phyloP scores from a whole-genome alignment of 2,888 invertebrate genomes.

The Drosophila vallismaia region DNA sequence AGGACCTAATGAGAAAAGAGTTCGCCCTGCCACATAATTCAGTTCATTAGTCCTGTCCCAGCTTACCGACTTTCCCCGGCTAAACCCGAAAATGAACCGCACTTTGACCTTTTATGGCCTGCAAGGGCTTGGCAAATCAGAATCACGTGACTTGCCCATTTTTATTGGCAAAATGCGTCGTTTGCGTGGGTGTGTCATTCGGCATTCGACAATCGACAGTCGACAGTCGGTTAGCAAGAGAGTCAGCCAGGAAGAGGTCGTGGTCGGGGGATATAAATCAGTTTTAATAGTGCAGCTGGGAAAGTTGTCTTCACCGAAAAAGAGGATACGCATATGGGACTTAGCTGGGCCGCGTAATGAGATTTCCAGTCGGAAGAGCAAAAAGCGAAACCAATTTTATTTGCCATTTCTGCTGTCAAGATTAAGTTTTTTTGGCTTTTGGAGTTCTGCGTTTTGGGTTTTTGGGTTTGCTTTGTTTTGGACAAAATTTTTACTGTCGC shows the following conservation, averaged over 20 bases:
- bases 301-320: constrained; percentile 48
- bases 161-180: constrained; percentile 47
- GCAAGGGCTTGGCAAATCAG: constrained; percentile 52
- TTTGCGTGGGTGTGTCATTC: constrained; percentile 60
- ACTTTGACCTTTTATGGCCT: constrained; percentile 64
- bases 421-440: constrained; percentile 4
- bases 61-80: constrained; percentile 27
- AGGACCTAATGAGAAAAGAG: constrained; percentile 45
- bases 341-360: constrained; percentile 58
- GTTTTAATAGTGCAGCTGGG: constrained; percentile 72
- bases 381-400: constrained; percentile 53
- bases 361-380: constrained; percentile 53
- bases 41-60: constrained; percentile 37
- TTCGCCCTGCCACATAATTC: constrained; percentile 39
- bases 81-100: constrained; percentile 9
- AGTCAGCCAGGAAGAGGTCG: constrained; percentile 1
- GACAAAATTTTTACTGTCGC: constrained; percentile 57
- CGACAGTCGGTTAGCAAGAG: not conserved
- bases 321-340: constrained; percentile 26
- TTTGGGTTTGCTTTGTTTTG: constrained; percentile 29
- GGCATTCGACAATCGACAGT: not conserved
- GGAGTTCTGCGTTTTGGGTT: constrained; percentile 23
- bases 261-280: constrained; percentile 58
- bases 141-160: constrained; percentile 75
- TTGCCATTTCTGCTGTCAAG: constrained; percentile 43